A percentile compares a stretch with the other conserved stretches of the same genome.
phyloP scores from a whole-genome alignment of 2,888 invertebrate genomes.

The Chaetogeoica ovagalla region DNA sequence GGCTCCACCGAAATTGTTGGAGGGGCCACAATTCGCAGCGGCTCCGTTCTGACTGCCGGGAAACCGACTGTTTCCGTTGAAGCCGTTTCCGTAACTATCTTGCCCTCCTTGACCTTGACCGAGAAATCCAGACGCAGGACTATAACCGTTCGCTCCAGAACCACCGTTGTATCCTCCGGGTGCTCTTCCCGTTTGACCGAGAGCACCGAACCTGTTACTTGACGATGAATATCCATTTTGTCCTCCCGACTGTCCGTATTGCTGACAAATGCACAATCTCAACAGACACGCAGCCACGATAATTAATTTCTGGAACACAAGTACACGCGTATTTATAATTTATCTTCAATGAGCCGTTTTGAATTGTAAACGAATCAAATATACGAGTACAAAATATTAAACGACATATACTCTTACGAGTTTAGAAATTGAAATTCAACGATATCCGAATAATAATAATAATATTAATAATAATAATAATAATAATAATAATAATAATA shows the following conservation, averaged over 20 bases:
- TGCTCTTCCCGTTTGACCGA: not conserved
- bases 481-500: too few species aligned
- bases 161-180: constrained; percentile 13
- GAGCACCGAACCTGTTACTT: constrained; percentile 4
- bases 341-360: too few species aligned
- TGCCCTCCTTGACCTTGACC: constrained; percentile 35
- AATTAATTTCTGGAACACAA: constrained; percentile 40
- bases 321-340: not conserved
- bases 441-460: too few species aligned
- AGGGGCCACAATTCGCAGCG: constrained; percentile 9
- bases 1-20: not conserved
- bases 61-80: constrained; percentile 25
- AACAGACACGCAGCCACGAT: constrained; percentile 22
- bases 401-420: too few species aligned
- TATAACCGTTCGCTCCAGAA: constrained; percentile 7
- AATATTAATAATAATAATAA: too few species aligned
- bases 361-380: too few species aligned
- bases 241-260: constrained; percentile 42
- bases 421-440: too few species aligned
- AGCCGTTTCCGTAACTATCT: constrained; percentile 19
- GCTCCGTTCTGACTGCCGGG: constrained; percentile 10
- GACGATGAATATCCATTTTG: constrained; percentile 22
- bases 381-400: too few species aligned
- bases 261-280: constrained; percentile 36
- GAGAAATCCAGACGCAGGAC: not conserved